Base-by-base conservation (phyloP, 2,797 vertebrate species). In the Urocyon cinereoargenteus region DNA sequence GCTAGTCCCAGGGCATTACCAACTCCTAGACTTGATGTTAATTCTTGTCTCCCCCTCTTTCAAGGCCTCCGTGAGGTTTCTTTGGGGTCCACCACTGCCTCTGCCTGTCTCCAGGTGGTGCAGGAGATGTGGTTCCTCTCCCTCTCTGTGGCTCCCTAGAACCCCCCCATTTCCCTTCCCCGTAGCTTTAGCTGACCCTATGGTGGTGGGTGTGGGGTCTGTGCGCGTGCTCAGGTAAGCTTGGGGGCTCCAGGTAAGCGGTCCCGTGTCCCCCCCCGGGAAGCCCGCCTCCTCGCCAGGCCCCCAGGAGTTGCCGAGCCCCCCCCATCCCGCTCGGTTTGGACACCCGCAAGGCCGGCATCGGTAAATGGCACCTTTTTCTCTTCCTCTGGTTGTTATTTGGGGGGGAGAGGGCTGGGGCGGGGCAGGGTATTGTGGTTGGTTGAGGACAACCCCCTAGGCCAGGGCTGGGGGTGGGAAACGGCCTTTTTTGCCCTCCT, bases 181-280 rank as follows among this genome's bases (percentile, higher is more conserved):
- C 64, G 97, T 98, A 97, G 97, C 79, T 94, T 97, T 97, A 97
- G 97, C 64, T 96, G 95, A 89, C 96, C 97, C 78, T 24, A 0
- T 97, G 98, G 95, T 96, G 96, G 96, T 85, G 96, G 97, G 97
- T 85, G 97, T 96, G 95, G 96, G 98, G 97, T 97, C 97, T 78
- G 66, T 97, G 94, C 96, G 94, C 96, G 91, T 97, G 95, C 91
- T 97, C 97, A 98, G 97, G 98, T 98, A 98, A 98, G 97, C 97
- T 97, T 98, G 98, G 98, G 97, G 97, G 97, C 97, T 97, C 98
- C 97, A 98, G 97, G 97, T 98, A 98, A 98, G 97, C 97, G 95
- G 97, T 97, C 97, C 98, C 96, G 85, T 97, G 97, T 97, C 96
- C 97, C 97, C 97, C 96, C 98, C 97, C 97, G 97, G 97, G 97